Percentiles rank a stretch among this genome's conserved stretches.
Evolutionary conservation across 92 coral and sea anemone species (phyloP).

Genomic region (Epizoanthus stellaris): DNA sequence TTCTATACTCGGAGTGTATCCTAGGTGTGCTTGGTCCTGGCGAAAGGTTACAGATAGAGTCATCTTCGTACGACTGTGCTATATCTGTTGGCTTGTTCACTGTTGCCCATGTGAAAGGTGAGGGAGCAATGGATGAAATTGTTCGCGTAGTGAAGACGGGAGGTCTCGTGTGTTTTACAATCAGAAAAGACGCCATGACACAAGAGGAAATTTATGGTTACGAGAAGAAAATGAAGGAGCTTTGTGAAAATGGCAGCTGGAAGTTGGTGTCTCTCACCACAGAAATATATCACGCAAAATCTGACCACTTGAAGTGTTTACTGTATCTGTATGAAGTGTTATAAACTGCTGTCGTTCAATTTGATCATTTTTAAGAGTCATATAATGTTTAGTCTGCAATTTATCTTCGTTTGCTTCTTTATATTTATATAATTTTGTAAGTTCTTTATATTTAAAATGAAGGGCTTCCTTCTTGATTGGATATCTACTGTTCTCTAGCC

Average conservation of each 20-base stretch:
- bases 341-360: not conserved
- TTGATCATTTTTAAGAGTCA: too few species aligned
- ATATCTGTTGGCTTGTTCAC: conserved; percentile 41
- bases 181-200: conserved; percentile 33
- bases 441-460: too few species aligned
- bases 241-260: conserved; percentile 17
- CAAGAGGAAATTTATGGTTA: conserved; percentile 37
- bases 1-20: conserved; percentile 37
- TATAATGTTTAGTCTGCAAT: too few species aligned
- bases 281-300: conserved; percentile 19
- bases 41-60: conserved; percentile 1
- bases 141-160: conserved; percentile 36
- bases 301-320: conserved; percentile 21
- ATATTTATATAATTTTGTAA: too few species aligned
- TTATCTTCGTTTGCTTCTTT: too few species aligned
- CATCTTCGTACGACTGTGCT: conserved; percentile 33
- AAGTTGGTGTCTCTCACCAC: conserved; percentile 23
- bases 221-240: conserved; percentile 32
- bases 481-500: too few species aligned
- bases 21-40: conserved; percentile 18
- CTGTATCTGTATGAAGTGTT: conserved; percentile 21
- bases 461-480: too few species aligned
- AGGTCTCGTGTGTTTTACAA: conserved; percentile 39
- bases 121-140: conserved; percentile 45
- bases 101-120: conserved; percentile 26